Percentiles rank a stretch among this genome's conserved stretches.
Evolutionary conservation across 2,888 invertebrate genomes (phyloP).

Genomic region (Ochropleura leucogaster): DNA sequence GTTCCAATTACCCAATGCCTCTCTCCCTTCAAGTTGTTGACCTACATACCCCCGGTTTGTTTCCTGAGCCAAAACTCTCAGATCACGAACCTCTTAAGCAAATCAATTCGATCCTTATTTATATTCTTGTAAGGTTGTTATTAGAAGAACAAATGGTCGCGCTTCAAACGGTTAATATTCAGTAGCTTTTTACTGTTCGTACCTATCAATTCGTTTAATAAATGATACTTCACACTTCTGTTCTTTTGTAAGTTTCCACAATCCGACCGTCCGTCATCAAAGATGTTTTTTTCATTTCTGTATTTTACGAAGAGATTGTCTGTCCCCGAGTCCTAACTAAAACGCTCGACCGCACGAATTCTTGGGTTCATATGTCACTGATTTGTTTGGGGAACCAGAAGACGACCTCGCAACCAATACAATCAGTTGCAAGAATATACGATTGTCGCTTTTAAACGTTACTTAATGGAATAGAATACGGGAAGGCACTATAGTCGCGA

Average conservation of each 20-base stretch:
- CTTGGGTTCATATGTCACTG: not conserved
- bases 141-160: constrained; percentile 54
- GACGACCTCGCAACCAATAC: not conserved
- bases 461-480: no score
- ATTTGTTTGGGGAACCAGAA: not conserved
- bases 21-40: constrained; percentile 75
- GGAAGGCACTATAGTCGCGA: not conserved
- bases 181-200: constrained; percentile 71
- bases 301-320: constrained; percentile 28
- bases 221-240: constrained; percentile 68
- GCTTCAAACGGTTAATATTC: constrained; percentile 72
- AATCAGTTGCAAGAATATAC: not conserved
- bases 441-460: not conserved
- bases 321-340: not conserved
- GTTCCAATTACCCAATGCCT: constrained; percentile 75
- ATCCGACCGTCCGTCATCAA: constrained; percentile 43
- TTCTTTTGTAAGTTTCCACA: constrained; percentile 59
- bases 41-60: constrained; percentile 72
- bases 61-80: constrained; percentile 67
- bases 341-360: not conserved
- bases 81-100: constrained; percentile 65
- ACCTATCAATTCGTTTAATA: constrained; percentile 76
- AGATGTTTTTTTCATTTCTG: constrained; percentile 36
- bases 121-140: constrained; percentile 65
- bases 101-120: constrained; percentile 70